phyloP scores from a whole-genome alignment of 2,797 vertebrate species.

The Argentina silus region DNA sequence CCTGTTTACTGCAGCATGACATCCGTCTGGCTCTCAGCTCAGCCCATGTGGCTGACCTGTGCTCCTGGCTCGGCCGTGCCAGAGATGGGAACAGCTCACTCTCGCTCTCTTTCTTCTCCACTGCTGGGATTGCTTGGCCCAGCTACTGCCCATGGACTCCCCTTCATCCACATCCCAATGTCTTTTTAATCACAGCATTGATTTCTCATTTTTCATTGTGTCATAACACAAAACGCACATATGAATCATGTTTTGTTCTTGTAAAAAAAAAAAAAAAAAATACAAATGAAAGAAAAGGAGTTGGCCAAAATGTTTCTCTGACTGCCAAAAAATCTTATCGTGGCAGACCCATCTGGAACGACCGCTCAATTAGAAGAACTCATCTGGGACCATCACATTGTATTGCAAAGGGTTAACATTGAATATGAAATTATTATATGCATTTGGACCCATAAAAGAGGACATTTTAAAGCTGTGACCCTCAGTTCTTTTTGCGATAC shows the following conservation, averaged over 20 bases:
- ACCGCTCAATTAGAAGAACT: conserved; percentile 45
- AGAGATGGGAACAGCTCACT: neutral
- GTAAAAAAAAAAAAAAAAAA: conserved; percentile 13
- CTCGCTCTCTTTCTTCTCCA: neutral
- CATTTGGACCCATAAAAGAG: conserved; percentile 55
- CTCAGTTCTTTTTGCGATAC: conserved; percentile 60
- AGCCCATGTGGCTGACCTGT: conserved; percentile 51
- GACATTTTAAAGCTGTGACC: conserved; percentile 58
- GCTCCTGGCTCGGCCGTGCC: conserved; percentile 29
- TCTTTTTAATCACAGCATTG: conserved; percentile 33
- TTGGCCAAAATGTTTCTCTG: conserved; percentile 12
- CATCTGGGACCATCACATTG: conserved; percentile 32
- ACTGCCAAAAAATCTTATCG: conserved; percentile 32
- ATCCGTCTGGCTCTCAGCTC: conserved; percentile 48
- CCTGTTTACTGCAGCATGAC: conserved; percentile 36
- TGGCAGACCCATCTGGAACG: conserved; percentile 36
- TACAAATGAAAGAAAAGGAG: conserved; percentile 4
- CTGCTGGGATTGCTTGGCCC: conserved; percentile 25
- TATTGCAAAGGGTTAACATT: conserved; percentile 53
- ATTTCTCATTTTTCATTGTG: conserved; percentile 40
- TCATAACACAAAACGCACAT: conserved; percentile 27
- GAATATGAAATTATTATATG: conserved; percentile 50
- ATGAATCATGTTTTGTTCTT: conserved; percentile 42
- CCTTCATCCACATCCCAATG: conserved; percentile 4
- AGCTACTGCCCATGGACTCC: neutral